Evolutionary conservation across 1,140 invertebrate genomes (phyloP).

Genomic region (Catajapyx aquilonaris): DNA sequence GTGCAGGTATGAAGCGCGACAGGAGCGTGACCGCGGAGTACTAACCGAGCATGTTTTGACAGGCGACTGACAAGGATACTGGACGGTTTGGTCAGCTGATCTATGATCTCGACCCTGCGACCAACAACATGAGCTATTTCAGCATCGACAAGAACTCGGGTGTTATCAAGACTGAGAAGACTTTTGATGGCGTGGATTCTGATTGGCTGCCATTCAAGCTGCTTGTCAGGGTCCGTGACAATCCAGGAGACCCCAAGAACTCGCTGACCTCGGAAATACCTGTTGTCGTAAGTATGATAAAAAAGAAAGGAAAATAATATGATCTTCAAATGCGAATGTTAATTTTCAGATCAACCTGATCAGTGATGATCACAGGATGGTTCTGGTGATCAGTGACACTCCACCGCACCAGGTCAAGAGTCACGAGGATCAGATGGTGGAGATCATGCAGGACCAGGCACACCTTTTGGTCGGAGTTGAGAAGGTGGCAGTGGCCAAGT

Average conservation of each 20-base stretch:
- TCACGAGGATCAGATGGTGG: conserved; percentile 36
- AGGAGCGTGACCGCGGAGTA: no score
- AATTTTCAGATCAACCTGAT: conserved; percentile 34
- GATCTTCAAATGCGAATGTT: conserved; percentile 3
- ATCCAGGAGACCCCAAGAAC: conserved; percentile 24
- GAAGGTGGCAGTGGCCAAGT: conserved; percentile 43
- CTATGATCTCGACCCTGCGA: conserved; percentile 25
- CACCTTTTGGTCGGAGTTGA: conserved; percentile 55
- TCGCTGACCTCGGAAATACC: conserved; percentile 29
- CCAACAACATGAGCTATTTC: conserved; percentile 53
- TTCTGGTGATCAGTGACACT: conserved; percentile 50
- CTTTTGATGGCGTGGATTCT: conserved; percentile 38
- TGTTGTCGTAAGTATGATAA: conserved; percentile 30
- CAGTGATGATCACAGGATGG: conserved; percentile 42
- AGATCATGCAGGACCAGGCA: conserved; percentile 47
- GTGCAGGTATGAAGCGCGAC: conserved; percentile 27
- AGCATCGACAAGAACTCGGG: conserved; percentile 47
- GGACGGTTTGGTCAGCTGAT: conserved; percentile 52
- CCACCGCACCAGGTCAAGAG: conserved; percentile 44
- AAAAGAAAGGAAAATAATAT: no score
- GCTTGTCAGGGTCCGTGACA: conserved; percentile 49
- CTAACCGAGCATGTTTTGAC: conserved; percentile 5
- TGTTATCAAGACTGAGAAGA: conserved; percentile 44
- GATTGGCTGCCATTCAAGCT: conserved; percentile 47
- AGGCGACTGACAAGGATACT: conserved; percentile 62